Base-by-base conservation (phyloP, 2,797 vertebrate genomes). In the Pogoniulus pusillus region DNA sequence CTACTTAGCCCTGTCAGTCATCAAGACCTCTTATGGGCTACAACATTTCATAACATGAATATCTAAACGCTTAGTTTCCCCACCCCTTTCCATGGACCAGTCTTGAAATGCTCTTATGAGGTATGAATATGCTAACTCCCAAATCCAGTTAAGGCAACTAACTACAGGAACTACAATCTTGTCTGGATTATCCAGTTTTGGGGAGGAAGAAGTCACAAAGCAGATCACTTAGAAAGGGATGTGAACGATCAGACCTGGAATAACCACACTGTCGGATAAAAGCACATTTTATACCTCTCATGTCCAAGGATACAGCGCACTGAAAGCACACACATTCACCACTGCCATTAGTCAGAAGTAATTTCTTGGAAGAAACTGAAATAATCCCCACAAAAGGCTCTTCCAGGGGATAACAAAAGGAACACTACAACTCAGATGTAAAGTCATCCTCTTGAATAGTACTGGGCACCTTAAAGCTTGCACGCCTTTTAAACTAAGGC, bases 111-210 rank as follows among this genome's bases (percentile, higher is more conserved):
- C 7, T 69, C 32, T 80, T 77, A 66, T 14, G 39, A 79, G 57
- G 29, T 58, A 82, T 35, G 7, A 82, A 60, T 73, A 89, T 54
- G 39, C 7, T 68, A 90, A 77, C 73, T 76, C 29, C 62, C 9
- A 84, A 90, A 93, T 84, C 54, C 62, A 74, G 20, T 70, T 84
- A 16, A 78, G 47, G 55, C 91, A 91, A 54, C 35, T 47, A 82
- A 68, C 20, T 29, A 27, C 65, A 41, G 26, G n/a, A 34, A 70
- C 85, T 79, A 80, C 23, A 72, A 37, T 14, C 34, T 69, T 60
- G 32, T 0, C 1, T 18, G 45, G 63, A 86, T 84, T 75, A 81
- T 63, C 43, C 27, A 76, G 24, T 3, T 82, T 84, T 82, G 54
- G 34, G 20, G 16, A 90, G 7, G 58, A 65, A 89, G 19, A 2